Conservation (phyloP, 1,140 invertebrate genomes). For the Caenorhabditis latens region DNA sequence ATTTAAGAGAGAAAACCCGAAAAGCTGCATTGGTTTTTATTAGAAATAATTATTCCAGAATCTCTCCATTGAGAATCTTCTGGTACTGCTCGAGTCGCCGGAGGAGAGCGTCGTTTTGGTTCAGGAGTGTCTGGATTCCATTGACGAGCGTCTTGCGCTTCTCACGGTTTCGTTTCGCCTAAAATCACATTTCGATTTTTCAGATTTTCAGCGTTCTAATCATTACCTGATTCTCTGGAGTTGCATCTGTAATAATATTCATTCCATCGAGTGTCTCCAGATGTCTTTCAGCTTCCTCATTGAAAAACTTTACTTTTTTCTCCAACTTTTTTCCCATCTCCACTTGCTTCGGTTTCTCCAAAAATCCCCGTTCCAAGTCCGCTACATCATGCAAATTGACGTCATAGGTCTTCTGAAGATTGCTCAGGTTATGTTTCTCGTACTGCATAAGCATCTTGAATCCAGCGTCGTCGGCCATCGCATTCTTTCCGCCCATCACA, state of each 20-base stretch:
- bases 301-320: conserved; percentile 55
- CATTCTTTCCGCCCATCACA: conserved; percentile 57
- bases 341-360: conserved; percentile 49
- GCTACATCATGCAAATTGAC: conserved; percentile 48
- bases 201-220: not conserved
- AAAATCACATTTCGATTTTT: not conserved
- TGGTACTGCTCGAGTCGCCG: conserved; percentile 58
- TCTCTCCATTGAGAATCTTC: conserved; percentile 50
- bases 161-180: conserved; percentile 62
- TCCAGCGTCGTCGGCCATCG: conserved; percentile 60
- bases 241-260: conserved; percentile 59
- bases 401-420: conserved; percentile 58
- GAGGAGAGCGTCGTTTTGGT: conserved; percentile 59
- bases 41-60: conserved; percentile 49
- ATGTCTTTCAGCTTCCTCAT: conserved; percentile 58
- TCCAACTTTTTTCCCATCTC: conserved; percentile 65
- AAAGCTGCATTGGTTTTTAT: not conserved
- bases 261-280: conserved; percentile 64
- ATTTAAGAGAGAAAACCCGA: not conserved
- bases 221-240: conserved; percentile 57
- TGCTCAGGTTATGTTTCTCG: conserved; percentile 60
- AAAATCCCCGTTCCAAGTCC: conserved; percentile 59
- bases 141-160: conserved; percentile 62
- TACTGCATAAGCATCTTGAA: conserved; percentile 61
- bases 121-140: conserved; percentile 62